Evolutionary conservation across 1,140 invertebrate species (phyloP).

Genomic region (Habropoda laboriosa): DNA sequence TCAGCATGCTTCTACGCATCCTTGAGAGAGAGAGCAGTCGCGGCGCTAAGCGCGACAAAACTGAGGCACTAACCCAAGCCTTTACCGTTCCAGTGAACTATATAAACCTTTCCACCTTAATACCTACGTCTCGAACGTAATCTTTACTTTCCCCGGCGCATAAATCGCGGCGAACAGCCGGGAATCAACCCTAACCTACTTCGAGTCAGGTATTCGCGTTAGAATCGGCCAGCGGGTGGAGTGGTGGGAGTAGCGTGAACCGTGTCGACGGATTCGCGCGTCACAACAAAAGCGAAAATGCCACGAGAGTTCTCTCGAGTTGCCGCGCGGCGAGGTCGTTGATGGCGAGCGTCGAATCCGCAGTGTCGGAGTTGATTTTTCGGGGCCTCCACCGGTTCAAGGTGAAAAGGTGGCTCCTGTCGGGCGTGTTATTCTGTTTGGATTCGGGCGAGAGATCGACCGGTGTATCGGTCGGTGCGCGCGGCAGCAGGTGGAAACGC

Average conservation of each 20-base stretch:
- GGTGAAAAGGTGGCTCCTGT: constrained; percentile 6
- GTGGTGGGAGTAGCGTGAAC: too few relatives aligned
- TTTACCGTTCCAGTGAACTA: constrained; percentile 6
- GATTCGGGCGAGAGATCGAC: constrained; percentile 10
- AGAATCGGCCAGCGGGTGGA: too few relatives aligned
- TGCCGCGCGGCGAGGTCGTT: too few relatives aligned
- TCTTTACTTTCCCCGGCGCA: constrained; percentile 4
- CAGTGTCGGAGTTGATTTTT: background rate
- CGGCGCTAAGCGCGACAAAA: background rate
- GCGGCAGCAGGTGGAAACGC: constrained; percentile 58
- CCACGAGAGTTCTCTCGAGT: too few relatives aligned
- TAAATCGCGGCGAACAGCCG: background rate
- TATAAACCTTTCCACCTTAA: background rate
- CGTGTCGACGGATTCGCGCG: too few relatives aligned
- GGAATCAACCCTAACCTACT: background rate
- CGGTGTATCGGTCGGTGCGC: constrained; percentile 3
- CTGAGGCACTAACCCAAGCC: background rate
- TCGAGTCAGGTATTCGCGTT: too few relatives aligned
- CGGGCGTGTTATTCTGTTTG: constrained; percentile 3
- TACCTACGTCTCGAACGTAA: background rate
- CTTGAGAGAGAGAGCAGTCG: background rate
- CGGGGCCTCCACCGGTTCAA: background rate
- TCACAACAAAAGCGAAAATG: too few relatives aligned
- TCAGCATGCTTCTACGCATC: background rate
- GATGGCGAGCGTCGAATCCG: too few relatives aligned